Evolutionary conservation across 2,888 invertebrate species (phyloP).

Genomic region (Ophonus ardosiacus): DNA sequence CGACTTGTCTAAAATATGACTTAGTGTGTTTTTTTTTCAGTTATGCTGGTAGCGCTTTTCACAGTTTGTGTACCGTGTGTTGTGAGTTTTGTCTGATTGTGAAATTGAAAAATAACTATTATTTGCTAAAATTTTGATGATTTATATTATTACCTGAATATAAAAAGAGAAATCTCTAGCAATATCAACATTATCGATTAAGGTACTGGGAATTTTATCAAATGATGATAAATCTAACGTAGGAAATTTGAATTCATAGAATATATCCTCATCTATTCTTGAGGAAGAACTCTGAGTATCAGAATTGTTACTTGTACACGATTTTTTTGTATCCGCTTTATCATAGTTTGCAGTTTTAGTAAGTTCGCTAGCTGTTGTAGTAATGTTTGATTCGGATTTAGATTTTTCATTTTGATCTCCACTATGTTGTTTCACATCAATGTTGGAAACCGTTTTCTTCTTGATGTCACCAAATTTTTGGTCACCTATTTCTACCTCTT

Average conservation of each 20-base stretch:
- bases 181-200: conserved; percentile 75
- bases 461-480: background rate
- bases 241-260: conserved; percentile 37
- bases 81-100: no score
- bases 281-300: background rate
- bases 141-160: conserved; percentile 72
- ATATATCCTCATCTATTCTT: background rate
- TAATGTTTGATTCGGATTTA: background rate
- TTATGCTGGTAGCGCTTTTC: no score
- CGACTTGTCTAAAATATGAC: no score
- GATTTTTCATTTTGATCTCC: background rate
- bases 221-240: background rate
- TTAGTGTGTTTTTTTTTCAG: no score
- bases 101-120: background rate
- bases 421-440: background rate
- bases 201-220: background rate
- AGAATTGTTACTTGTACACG: background rate
- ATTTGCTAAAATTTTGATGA: background rate
- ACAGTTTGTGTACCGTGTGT: no score
- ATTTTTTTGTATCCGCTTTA: background rate
- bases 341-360: background rate
- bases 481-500: background rate
- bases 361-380: background rate
- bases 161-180: conserved; percentile 79
- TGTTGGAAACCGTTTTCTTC: background rate